phyloP scores from a whole-genome alignment of 1,140 invertebrate species.

The Penaeus vannamei region DNA sequence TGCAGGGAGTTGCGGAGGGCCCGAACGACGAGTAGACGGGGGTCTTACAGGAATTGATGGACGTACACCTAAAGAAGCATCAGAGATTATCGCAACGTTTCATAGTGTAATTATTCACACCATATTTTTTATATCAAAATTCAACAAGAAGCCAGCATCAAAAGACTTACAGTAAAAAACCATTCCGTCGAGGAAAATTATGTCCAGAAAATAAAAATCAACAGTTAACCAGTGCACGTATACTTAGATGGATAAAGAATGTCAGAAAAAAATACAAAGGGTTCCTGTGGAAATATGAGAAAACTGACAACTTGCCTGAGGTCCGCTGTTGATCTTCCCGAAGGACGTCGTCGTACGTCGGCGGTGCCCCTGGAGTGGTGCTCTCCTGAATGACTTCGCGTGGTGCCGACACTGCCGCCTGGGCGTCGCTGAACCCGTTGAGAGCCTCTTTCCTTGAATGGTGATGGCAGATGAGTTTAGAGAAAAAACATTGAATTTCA shows the following conservation, averaged over 20 bases:
- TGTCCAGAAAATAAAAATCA: too few species aligned
- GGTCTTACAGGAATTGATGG: neutral
- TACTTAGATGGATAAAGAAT: too few species aligned
- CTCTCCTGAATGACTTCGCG: neutral
- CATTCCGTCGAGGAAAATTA: too few species aligned
- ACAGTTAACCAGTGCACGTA: too few species aligned
- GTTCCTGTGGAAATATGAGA: neutral
- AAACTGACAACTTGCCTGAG: neutral
- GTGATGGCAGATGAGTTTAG: too few species aligned
- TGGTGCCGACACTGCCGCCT: slow-evolving; percentile 31
- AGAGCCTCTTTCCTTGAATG: slow-evolving; percentile 38
- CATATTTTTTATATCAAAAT: too few species aligned
- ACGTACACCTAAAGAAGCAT: neutral
- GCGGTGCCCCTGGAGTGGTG: slow-evolving; percentile 31
- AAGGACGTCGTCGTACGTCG: slow-evolving; percentile 42
- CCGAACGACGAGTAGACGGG: neutral
- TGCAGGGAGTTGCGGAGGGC: neutral
- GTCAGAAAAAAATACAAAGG: neutral
- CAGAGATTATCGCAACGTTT: too few species aligned
- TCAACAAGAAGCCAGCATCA: too few species aligned
- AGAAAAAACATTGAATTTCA: too few species aligned
- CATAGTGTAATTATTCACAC: neutral
- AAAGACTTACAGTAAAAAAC: too few species aligned
- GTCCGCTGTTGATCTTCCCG: slow-evolving; percentile 26
- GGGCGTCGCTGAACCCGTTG: slow-evolving; percentile 53